A percentile compares a stretch with the other conserved stretches of the same genome.
phyloP scores from a whole-genome alignment of 1,140 invertebrate species.

The Meloidogyne chitwoodi region DNA sequence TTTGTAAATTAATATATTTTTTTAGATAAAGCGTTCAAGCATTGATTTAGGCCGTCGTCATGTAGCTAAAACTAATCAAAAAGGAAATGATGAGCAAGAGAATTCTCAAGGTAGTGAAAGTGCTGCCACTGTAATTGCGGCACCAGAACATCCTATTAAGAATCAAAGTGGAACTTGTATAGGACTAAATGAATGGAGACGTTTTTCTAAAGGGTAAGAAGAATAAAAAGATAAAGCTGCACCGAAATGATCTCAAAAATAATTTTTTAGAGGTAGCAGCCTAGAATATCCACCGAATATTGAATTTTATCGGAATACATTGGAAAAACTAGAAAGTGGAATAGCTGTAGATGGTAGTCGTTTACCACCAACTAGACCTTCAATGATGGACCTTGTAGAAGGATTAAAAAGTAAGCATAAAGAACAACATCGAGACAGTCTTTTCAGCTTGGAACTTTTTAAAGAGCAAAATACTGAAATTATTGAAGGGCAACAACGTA shows the following conservation, averaged over 20 bases:
- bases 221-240: not conserved
- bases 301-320: conserved; percentile 59
- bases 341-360: not conserved
- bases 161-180: not conserved
- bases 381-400: conserved; percentile 55
- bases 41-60: conserved; percentile 7
- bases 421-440: not conserved
- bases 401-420: conserved; percentile 6
- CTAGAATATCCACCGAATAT: conserved; percentile 57
- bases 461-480: conserved; percentile 33
- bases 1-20: not conserved
- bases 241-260: not conserved
- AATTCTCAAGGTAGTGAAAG: not conserved
- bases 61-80: not conserved
- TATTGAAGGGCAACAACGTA: conserved; percentile 24
- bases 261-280: conserved; percentile 45
- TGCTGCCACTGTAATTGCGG: not conserved
- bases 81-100: not conserved
- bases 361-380: conserved; percentile 31
- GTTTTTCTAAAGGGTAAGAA: conserved; percentile 17
- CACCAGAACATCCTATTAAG: not conserved
- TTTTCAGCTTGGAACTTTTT: conserved; percentile 6
- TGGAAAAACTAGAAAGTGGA: conserved; percentile 36
- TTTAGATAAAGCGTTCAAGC: conserved; percentile 4
- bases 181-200: not conserved